Evolutionary conservation across 2,797 vertebrate species (phyloP).

Genomic region (Tragopan temminckii): DNA sequence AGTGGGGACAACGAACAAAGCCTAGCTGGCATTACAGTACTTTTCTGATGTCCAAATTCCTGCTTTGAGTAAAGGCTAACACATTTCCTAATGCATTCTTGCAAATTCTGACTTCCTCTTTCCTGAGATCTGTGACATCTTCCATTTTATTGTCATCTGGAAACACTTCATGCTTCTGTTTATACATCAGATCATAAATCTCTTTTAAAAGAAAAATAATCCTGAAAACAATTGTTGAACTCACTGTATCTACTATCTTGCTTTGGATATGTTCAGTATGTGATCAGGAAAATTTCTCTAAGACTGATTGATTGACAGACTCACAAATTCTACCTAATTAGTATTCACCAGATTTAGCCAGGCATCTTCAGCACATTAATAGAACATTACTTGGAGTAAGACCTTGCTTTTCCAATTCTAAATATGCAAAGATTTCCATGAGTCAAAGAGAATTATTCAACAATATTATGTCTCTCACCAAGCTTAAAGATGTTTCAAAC

Average conservation of each 20-base stretch:
- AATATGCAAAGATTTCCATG: not conserved
- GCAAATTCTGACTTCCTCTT: not conserved
- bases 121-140: not conserved
- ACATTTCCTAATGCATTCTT: not conserved
- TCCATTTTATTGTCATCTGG: not conserved
- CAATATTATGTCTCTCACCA: not conserved
- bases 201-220: not conserved
- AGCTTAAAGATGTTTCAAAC: not conserved
- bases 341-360: not conserved
- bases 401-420: not conserved
- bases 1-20: not conserved
- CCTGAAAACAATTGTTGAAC: not conserved
- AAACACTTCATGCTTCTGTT: not conserved
- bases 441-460: conserved; percentile 9
- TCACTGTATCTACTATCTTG: not conserved
- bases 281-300: not conserved
- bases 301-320: not conserved
- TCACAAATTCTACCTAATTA: conserved; percentile 2
- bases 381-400: not conserved
- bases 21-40: not conserved
- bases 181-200: not conserved
- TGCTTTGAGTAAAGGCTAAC: conserved; percentile 15
- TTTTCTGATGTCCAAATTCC: not conserved
- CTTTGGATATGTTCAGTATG: not conserved
- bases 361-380: not conserved